A percentile compares a stretch with the other conserved stretches of the same genome.
These are phyloP conservation scores for Corbicula japonica DNA, from an alignment of 2,888 invertebrate species.

Conservation along the genomic window DNA sequence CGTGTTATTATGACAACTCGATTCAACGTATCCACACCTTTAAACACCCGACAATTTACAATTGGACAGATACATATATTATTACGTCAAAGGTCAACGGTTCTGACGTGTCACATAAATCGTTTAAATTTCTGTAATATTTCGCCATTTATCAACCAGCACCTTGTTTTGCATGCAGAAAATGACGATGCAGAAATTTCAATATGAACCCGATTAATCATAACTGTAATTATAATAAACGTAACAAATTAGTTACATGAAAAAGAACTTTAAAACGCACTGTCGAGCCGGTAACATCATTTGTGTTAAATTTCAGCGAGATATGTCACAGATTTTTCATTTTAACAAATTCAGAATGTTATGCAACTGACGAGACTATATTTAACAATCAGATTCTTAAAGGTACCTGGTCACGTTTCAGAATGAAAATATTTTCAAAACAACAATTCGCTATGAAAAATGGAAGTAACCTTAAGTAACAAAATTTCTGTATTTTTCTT, in stretches of 20 bases:
- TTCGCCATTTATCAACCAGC: not conserved
- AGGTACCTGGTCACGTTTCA: too few species aligned
- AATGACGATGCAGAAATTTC: slow-evolving; percentile 24
- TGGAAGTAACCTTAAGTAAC: too few species aligned
- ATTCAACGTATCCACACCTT: slow-evolving; percentile 5
- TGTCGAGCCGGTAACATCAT: not conserved
- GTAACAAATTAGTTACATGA: slow-evolving; percentile 23
- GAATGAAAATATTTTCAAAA: too few species aligned
- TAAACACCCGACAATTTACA: not conserved
- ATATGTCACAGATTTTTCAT: slow-evolving; percentile 22
- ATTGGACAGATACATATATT: not conserved
- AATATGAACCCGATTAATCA: slow-evolving; percentile 23
- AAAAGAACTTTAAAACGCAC: slow-evolving; percentile 17
- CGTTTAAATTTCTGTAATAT: not conserved
- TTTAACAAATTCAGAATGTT: slow-evolving; percentile 35
- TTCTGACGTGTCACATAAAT: not conserved
- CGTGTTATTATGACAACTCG: not conserved
- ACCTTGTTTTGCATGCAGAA: slow-evolving; percentile 9
- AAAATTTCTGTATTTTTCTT: too few species aligned
- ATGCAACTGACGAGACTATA: slow-evolving; percentile 18
- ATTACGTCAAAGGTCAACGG: slow-evolving; percentile 9
- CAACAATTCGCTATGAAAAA: too few species aligned
- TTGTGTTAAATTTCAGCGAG: slow-evolving; percentile 7
- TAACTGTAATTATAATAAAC: slow-evolving; percentile 4
- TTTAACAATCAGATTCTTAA: slow-evolving; percentile 20